Evolutionary conservation across 2,797 vertebrate genomes (phyloP).

Genomic region (Philypnodon macrostomus): DNA sequence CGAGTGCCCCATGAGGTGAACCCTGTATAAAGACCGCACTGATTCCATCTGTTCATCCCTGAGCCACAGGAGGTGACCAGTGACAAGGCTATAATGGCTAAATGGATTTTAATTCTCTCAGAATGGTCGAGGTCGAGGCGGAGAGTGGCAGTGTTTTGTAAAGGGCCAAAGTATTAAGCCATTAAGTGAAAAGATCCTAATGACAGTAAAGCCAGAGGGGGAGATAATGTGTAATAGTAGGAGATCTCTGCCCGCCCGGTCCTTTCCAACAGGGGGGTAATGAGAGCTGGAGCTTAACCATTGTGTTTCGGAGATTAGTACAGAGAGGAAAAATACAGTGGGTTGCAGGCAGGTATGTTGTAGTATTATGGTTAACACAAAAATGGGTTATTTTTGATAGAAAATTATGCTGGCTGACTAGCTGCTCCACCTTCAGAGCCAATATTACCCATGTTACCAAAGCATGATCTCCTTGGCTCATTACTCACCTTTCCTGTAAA

Average conservation of each 20-base stretch:
- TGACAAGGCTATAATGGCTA: constrained; percentile 19
- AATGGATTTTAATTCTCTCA: constrained; percentile 62
- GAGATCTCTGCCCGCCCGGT: constrained; percentile 21
- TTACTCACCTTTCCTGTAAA: too few relatives aligned
- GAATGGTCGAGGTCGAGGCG: constrained; percentile 28
- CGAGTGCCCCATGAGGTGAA: constrained; percentile 21
- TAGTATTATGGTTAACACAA: background rate
- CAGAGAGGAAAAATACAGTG: background rate
- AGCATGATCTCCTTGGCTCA: too few relatives aligned
- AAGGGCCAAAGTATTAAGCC: constrained; percentile 28
- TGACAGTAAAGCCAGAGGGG: constrained; percentile 32
- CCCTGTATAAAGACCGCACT: constrained; percentile 6
- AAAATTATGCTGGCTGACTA: too few relatives aligned
- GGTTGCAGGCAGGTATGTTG: constrained; percentile 1
- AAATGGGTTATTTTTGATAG: too few relatives aligned
- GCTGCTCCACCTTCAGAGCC: too few relatives aligned
- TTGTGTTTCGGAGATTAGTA: constrained; percentile 28
- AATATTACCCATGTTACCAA: too few relatives aligned
- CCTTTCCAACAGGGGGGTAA: constrained; percentile 20
- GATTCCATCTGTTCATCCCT: constrained; percentile 39
- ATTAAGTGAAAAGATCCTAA: constrained; percentile 43
- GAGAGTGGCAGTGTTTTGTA: constrained; percentile 11
- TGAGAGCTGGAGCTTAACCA: constrained; percentile 20
- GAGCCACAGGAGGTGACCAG: constrained; percentile 34
- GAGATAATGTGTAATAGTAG: constrained; percentile 25